These are phyloP conservation scores for Mustelus asterias DNA, from an alignment of 2,113 vertebrate genomes.

Conservation along the genomic window DNA sequence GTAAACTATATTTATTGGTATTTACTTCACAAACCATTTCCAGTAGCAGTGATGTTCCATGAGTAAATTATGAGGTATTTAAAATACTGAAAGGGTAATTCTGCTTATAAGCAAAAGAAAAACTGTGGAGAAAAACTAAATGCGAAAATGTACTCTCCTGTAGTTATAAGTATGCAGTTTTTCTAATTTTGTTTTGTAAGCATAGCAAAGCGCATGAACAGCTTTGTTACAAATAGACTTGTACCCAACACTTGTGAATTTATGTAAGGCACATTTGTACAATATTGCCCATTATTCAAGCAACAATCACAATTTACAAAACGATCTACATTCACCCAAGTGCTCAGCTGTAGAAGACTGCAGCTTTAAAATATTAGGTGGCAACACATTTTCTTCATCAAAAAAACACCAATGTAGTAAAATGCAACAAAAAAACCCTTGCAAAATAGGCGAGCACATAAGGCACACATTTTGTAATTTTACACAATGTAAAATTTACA, in stretches of 20 bases:
- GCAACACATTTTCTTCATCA: neutral
- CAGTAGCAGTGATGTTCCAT: neutral
- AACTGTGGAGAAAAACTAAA: neutral
- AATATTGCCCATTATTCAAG: neutral
- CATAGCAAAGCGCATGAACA: neutral
- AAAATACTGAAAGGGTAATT: neutral
- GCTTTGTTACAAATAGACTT: neutral
- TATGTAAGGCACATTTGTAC: neutral
- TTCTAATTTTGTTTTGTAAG: neutral
- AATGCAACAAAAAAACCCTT: neutral
- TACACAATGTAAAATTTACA: neutral
- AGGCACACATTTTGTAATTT: neutral
- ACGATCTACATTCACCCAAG: neutral
- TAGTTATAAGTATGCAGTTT: slow-evolving; percentile 2
- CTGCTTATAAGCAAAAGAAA: neutral
- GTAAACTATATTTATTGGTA: neutral
- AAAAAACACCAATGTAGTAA: neutral
- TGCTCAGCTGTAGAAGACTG: neutral
- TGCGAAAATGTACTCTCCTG: neutral
- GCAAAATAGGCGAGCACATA: neutral
- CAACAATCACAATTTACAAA: neutral
- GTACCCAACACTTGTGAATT: neutral
- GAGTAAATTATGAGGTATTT: neutral
- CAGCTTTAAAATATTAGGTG: neutral
- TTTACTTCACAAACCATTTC: neutral